Evolutionary conservation across 2,113 vertebrate species (phyloP).

Genomic region (Pardalotus punctatus): DNA sequence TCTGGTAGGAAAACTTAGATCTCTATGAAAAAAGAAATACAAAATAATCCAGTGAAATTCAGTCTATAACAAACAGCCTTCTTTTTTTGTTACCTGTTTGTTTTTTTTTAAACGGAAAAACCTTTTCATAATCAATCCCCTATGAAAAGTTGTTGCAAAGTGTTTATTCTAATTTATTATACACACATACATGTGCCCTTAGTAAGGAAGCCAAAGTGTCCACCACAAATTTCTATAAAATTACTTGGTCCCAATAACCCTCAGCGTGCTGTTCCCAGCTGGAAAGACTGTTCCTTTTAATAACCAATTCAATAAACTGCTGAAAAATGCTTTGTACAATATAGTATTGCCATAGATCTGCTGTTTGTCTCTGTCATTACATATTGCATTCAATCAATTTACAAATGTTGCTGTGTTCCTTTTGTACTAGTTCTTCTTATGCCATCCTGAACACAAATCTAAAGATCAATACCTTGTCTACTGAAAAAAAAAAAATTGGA

Average conservation of each 20-base stretch:
- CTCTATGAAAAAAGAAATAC: background rate
- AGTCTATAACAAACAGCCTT: background rate
- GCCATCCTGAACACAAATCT: conserved; percentile 67
- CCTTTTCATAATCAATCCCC: background rate
- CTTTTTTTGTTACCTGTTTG: rapidly evolving
- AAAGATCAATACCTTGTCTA: conserved; percentile 77
- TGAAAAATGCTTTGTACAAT: conserved; percentile 73
- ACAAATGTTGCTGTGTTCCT: conserved; percentile 57
- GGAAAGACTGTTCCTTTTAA: conserved; percentile 52
- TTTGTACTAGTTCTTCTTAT: conserved; percentile 27
- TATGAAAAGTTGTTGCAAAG: background rate
- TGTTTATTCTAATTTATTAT: conserved; percentile 40
- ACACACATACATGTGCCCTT: background rate
- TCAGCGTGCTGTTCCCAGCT: conserved; percentile 5
- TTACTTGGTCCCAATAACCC: conserved; percentile 24
- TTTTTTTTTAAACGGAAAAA: background rate
- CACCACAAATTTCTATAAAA: conserved; percentile 34
- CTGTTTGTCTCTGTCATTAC: conserved; percentile 71
- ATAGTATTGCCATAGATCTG: conserved; percentile 58
- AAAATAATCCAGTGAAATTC: background rate
- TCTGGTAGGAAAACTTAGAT: background rate
- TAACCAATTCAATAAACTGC: conserved; percentile 67
- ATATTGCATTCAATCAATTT: conserved; percentile 60
- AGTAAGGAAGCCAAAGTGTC: background rate
- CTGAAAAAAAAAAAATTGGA: conserved; percentile 66